phyloP scores from a whole-genome alignment of 2,797 vertebrate species.

The Molothrus ater region DNA sequence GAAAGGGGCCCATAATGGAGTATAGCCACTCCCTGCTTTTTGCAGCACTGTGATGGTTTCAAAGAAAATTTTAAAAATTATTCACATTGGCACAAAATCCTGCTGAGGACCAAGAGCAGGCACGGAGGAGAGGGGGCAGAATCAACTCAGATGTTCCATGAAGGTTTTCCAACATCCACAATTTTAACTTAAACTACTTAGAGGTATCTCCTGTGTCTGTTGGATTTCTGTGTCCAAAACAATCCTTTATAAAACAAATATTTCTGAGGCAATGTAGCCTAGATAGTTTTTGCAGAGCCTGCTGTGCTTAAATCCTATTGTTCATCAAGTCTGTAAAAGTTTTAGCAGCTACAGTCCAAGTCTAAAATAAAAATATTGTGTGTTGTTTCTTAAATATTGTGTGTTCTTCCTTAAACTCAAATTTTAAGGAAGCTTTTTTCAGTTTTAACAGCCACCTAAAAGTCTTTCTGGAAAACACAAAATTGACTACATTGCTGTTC shows the following conservation, averaged over 20 bases:
- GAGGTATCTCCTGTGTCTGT: neutral
- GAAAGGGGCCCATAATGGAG: neutral
- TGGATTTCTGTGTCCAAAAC: neutral
- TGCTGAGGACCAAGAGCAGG: neutral
- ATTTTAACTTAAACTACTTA: neutral
- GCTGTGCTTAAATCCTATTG: neutral
- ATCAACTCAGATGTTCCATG: neutral
- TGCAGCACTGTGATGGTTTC: neutral
- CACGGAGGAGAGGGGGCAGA: rapidly evolving
- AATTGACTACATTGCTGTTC: neutral
- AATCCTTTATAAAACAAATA: neutral
- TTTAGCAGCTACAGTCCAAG: neutral
- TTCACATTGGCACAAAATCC: neutral
- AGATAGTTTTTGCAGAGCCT: neutral
- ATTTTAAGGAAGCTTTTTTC: neutral
- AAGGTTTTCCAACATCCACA: neutral
- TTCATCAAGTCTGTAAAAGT: neutral
- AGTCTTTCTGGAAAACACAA: neutral
- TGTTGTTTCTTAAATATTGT: rapidly evolving
- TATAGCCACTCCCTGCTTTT: neutral
- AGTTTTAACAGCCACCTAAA: neutral
- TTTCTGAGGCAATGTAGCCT: neutral
- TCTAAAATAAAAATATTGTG: neutral
- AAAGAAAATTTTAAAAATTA: neutral
- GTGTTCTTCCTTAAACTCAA: rapidly evolving